A percentile compares a stretch with the other conserved stretches of the same genome.
These are phyloP conservation scores for Diabrotica balteata DNA, from an alignment of 2,888 invertebrate genomes.

Conservation along the genomic window DNA sequence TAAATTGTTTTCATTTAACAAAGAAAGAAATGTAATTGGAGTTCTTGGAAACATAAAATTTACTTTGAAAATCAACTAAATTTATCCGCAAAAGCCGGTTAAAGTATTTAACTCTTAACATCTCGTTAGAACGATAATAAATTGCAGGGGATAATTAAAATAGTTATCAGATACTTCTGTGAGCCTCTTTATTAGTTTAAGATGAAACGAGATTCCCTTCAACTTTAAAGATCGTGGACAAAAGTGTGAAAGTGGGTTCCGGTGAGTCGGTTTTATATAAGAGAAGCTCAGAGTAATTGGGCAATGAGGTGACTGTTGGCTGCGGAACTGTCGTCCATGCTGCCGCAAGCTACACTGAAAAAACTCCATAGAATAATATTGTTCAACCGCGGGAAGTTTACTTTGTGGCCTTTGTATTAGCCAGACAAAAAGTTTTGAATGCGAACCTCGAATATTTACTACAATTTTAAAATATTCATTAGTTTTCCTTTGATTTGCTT, in stretches of 20 bases:
- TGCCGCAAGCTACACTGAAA: conserved; percentile 14
- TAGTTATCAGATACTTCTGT: conserved; percentile 26
- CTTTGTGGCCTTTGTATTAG: too few species aligned
- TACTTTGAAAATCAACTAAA: conserved; percentile 2
- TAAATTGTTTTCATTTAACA: too few species aligned
- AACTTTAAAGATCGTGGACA: conserved; percentile 17
- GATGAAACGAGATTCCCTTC: conserved; percentile 18
- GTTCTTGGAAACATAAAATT: not conserved
- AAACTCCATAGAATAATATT: not conserved
- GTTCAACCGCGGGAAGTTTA: not conserved
- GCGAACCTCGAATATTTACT: too few species aligned
- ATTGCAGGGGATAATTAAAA: conserved; percentile 23
- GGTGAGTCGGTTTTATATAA: conserved; percentile 36
- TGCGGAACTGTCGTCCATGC: conserved; percentile 7
- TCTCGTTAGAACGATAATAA: conserved; percentile 15
- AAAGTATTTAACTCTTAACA: conserved; percentile 18
- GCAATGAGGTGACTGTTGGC: conserved; percentile 15
- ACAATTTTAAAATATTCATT: too few species aligned
- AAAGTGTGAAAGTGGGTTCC: conserved; percentile 34
- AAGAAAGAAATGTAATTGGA: not conserved
- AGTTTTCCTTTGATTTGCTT: too few species aligned
- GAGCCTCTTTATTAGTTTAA: conserved; percentile 25
- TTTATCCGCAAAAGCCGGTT: conserved; percentile 7
- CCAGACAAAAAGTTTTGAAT: too few species aligned
- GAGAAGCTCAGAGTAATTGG: conserved; percentile 38